These are phyloP conservation scores for Tauraco erythrolophus DNA, from an alignment of 2,113 vertebrate species.

Conservation along the genomic window DNA sequence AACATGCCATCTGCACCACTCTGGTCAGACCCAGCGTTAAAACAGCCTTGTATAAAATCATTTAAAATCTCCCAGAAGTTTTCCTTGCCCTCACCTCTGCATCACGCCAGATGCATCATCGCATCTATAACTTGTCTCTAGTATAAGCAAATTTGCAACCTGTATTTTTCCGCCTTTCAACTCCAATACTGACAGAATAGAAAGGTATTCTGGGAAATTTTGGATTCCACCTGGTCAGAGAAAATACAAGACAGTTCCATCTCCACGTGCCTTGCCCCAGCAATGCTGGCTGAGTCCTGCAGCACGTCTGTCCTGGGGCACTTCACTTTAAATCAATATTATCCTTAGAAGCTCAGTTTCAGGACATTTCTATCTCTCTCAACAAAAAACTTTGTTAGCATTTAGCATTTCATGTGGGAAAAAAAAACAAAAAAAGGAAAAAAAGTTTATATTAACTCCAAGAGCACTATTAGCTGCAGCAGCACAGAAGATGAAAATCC, in stretches of 20 bases:
- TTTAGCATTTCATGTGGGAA: no score
- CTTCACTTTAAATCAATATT: neutral
- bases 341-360: neutral
- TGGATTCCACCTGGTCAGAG: neutral
- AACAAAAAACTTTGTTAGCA: neutral
- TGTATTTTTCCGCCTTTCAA: neutral
- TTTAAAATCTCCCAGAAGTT: neutral
- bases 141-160: neutral
- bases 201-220: neutral
- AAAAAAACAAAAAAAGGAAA: rapidly evolving
- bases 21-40: neutral
- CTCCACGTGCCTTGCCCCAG: neutral
- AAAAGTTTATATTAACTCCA: neutral
- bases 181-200: neutral
- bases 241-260: neutral
- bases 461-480: neutral
- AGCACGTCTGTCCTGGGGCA: neutral
- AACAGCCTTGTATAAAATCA: neutral
- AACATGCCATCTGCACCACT: neutral
- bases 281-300: neutral
- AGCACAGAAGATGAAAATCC: neutral
- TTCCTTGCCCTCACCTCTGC: neutral
- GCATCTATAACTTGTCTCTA: neutral
- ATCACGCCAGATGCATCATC: neutral
- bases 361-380: neutral